Evolutionary conservation across 1,140 invertebrate species (phyloP).

Genomic region (Ceratina calcarata): DNA sequence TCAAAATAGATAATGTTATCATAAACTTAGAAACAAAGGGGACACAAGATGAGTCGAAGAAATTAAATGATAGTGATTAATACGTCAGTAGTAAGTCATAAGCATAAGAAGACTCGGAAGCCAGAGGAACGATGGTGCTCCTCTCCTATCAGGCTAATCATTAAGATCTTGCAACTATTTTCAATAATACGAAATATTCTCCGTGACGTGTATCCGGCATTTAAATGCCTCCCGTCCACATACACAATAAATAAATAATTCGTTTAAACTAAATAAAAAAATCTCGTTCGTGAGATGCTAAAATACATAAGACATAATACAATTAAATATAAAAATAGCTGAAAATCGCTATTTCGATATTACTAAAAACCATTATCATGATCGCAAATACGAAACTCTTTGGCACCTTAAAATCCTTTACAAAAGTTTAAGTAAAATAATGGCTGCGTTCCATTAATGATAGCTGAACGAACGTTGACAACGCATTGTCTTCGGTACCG

Average conservation of each 20-base stretch:
- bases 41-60: background rate
- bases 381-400: slow-evolving; percentile 40
- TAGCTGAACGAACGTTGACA: slow-evolving; percentile 16
- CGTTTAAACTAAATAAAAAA: slow-evolving; percentile 27
- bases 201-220: background rate
- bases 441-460: background rate
- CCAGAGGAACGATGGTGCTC: background rate
- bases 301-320: background rate
- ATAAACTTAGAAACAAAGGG: background rate
- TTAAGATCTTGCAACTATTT: slow-evolving; percentile 3
- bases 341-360: slow-evolving; percentile 10
- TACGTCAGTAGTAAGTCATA: slow-evolving; percentile 38
- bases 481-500: background rate
- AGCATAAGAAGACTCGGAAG: slow-evolving; percentile 20
- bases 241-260: slow-evolving; percentile 48
- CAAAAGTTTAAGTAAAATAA: slow-evolving; percentile 35
- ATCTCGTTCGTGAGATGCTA: slow-evolving; percentile 3
- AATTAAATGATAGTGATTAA: slow-evolving; percentile 28
- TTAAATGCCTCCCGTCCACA: background rate
- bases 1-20: slow-evolving; percentile 21
- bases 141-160: background rate
- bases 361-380: background rate
- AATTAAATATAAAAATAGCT: slow-evolving; percentile 45
- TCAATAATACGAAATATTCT: slow-evolving; percentile 14
- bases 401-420: slow-evolving; percentile 29